phyloP scores from a whole-genome alignment of 1,140 invertebrate species.

The Anagrus nilaparvatae region DNA sequence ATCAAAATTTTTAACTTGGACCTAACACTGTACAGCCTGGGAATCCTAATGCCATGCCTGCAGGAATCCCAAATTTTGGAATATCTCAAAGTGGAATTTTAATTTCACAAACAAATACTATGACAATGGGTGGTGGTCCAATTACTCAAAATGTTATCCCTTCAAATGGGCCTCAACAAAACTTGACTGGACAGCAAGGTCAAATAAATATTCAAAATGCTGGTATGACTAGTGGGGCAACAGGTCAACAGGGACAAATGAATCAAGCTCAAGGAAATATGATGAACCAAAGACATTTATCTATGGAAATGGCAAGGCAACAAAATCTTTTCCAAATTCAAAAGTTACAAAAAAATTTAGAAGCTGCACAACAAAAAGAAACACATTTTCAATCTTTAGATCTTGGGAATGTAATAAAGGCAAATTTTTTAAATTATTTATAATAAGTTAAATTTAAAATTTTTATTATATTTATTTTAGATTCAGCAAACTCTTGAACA shows the following conservation, averaged over 20 bases:
- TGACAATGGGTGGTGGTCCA: slow-evolving; percentile 53
- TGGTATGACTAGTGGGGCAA: slow-evolving; percentile 4
- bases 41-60: slow-evolving; percentile 32
- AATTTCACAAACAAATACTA: slow-evolving; percentile 50
- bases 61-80: slow-evolving; percentile 38
- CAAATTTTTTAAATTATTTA: neutral
- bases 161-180: slow-evolving; percentile 35
- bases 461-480: slow-evolving; percentile 31
- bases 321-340: slow-evolving; percentile 58
- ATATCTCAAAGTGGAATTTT: slow-evolving; percentile 45
- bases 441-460: neutral
- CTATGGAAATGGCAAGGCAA: slow-evolving; percentile 53
- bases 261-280: slow-evolving; percentile 8
- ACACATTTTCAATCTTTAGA: slow-evolving; percentile 64
- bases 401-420: slow-evolving; percentile 16
- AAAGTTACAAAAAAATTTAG: slow-evolving; percentile 58
- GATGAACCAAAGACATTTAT: too few relatives aligned
- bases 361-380: slow-evolving; percentile 65
- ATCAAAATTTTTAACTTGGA: slow-evolving; percentile 9
- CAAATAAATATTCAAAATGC: slow-evolving; percentile 40
- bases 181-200: slow-evolving; percentile 36
- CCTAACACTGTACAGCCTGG: slow-evolving; percentile 9
- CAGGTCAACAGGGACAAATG: slow-evolving; percentile 10
- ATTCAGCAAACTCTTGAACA: slow-evolving; percentile 63
- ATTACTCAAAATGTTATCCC: slow-evolving; percentile 48